Base-by-base conservation (phyloP, 2,113 vertebrate genomes). In the Tonatia bakeri region DNA sequence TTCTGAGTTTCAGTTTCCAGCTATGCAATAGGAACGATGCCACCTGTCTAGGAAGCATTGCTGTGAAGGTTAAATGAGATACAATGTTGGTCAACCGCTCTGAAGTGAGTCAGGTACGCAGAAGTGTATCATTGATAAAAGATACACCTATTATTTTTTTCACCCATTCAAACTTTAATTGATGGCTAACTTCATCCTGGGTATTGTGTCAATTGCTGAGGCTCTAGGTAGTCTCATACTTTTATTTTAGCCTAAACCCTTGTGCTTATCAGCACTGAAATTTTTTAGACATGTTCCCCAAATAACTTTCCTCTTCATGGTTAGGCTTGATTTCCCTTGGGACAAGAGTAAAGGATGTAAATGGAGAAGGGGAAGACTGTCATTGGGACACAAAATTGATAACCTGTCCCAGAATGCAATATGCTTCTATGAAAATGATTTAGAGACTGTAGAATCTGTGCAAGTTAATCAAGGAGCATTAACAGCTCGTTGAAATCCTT, bases 341-440 rank as follows among this genome's bases (percentile, higher is more conserved):
- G 31, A 92, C 86, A 36, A 8, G 33, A 86, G 43, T 40, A 94
- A 88, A 97, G 28, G 90, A 73, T 94, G 16, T 77, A 36, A 76
- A 52, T 89, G 38, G 52, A 72, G 94, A 96, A 94, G 47, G 85
- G 93, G 90, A 96, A 93, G 45, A 73, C 59, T 92, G 83, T 88
- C 87, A 92, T 11, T 85, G 72, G 85, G 26, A 88, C 14, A 43
- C 56, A 95, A 77, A 89, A 96, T 90, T 96, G 87, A 96, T 95
- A 94, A 94, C 73, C 45, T 93, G 65, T 89, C 86, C 86, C 82
- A 86, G 88, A 92, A 93, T 94, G 88, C 82, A 94, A 8, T n/a
- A 73, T 77, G 67, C 89, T 77, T 86, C 64, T 64, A 91, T 98
- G 96, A 95, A 96, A 95, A 94, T 96, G 88, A 97, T 96, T 95